Evolutionary conservation across 37 sponge, comb jelly and placozoan genomes (phyloP), one percentile per base, ranked within the genome.

Genomic region (Haliclona indistincta): DNA sequence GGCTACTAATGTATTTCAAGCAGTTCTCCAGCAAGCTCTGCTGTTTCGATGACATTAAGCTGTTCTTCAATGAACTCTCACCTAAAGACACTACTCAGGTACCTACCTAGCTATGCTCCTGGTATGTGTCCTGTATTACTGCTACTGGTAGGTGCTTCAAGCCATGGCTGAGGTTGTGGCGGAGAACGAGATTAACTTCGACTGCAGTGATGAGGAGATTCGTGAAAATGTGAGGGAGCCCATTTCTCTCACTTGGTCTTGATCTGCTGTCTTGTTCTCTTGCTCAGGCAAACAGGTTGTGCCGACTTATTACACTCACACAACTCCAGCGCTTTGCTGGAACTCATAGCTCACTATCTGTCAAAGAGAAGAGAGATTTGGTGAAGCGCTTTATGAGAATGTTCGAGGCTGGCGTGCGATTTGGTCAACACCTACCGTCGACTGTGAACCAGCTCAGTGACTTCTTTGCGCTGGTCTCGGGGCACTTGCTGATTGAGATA

Each of bases 11-110:
- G 54, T 91, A 89, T 39, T 88, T 88, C 56, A 49, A 44, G 61
- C 44, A 67, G 68, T 95, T 92, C 71, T 86, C 90, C 2, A 67
- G 70, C 4, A 86, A 88, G 61, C 44, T 37, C 26, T 91, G 93
- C 49, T 89, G 89, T 54, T 91, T 74, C 77, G 91, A 90, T 33
- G 96, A 95, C 71, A 38, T 85, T 7, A 43, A 39, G 0, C 35
- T 26, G n/a, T 90, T 52, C 74, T n/a, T n/a, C n/a, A n/a, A n/a
- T n/a, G n/a, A n/a, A n/a, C n/a, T n/a, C n/a, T n/a, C n/a, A n/a
- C n/a, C n/a, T n/a, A n/a, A n/a, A n/a, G n/a, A n/a, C n/a, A n/a
- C n/a, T n/a, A n/a, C n/a, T n/a, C n/a, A n/a, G n/a, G n/a, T n/a
- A n/a, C n/a, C n/a, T n/a, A n/a, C n/a, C n/a, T n/a, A n/a, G n/a